Evolutionary conservation across 2,888 invertebrate species (phyloP).

Genomic region (Norana najaformis): DNA sequence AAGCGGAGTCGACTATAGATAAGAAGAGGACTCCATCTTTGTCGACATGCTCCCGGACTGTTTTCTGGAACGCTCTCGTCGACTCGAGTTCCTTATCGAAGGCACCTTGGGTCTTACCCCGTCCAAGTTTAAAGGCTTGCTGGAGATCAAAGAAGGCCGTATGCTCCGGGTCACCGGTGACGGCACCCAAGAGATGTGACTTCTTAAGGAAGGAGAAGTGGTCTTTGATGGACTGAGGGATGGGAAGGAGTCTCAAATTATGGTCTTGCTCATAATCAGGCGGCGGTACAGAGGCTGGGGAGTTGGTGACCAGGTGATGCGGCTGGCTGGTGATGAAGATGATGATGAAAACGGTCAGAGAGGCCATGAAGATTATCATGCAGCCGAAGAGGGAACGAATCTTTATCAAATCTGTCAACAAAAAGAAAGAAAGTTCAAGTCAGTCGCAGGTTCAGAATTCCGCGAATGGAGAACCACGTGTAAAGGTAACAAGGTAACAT

Average conservation of each 20-base stretch:
- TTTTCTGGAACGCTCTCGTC: background rate
- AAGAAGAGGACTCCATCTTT: slow-evolving; percentile 16
- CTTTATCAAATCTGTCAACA: background rate
- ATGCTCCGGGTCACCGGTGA: background rate
- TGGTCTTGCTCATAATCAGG: too few species aligned
- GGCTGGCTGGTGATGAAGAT: background rate
- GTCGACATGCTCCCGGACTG: background rate
- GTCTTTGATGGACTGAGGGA: background rate
- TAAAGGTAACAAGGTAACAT: too few species aligned
- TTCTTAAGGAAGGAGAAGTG: too few species aligned
- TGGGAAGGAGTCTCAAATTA: background rate
- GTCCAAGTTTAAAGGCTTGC: background rate
- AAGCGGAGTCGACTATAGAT: slow-evolving; percentile 29
- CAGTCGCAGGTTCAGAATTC: too few species aligned
- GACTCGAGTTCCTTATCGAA: background rate
- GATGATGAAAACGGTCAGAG: slow-evolving; percentile 4
- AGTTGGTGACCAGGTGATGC: background rate
- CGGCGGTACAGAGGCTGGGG: background rate
- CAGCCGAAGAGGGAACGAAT: background rate
- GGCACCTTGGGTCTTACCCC: background rate
- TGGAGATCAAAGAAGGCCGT: background rate
- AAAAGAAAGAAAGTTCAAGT: too few species aligned
- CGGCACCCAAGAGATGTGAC: too few species aligned
- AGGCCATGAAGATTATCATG: background rate
- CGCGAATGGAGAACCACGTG: too few species aligned